These are phyloP conservation scores for Lepidurus packardi DNA, from an alignment of 1,140 invertebrate genomes.

Conservation along the genomic window DNA sequence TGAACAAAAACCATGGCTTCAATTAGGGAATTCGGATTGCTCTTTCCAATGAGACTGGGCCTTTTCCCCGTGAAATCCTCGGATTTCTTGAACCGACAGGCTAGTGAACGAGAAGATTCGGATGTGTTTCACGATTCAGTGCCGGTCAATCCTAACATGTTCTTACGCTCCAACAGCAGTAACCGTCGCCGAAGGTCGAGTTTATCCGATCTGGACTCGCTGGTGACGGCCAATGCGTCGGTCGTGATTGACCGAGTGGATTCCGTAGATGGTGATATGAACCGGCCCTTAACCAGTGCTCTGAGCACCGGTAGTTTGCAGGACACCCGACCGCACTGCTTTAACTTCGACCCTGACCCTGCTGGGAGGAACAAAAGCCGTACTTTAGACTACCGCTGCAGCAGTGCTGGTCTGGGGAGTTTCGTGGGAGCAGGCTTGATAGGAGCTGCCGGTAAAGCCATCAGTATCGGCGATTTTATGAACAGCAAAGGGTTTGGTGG, in stretches of 20 bases:
- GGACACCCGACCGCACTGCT: neutral
- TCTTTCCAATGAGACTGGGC: slow-evolving; percentile 56
- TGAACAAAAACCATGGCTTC: neutral
- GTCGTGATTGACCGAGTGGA: slow-evolving; percentile 7
- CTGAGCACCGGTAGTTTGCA: neutral
- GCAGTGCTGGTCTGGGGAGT: neutral
- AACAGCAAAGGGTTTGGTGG: slow-evolving; percentile 61
- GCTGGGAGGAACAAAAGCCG: neutral
- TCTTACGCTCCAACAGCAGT: slow-evolving; percentile 4
- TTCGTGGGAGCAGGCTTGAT: slow-evolving; percentile 35
- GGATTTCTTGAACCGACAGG: slow-evolving; percentile 39
- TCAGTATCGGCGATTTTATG: slow-evolving; percentile 71
- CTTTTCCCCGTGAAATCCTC: slow-evolving; percentile 55
- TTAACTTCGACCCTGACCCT: neutral
- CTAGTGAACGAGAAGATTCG: neutral
- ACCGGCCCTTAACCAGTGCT: neutral
- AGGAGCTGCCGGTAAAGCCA: slow-evolving; percentile 41
- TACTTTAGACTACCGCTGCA: neutral
- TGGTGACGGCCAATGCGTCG: slow-evolving; percentile 41
- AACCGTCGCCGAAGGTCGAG: slow-evolving; percentile 56
- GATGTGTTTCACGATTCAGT: slow-evolving; percentile 6
- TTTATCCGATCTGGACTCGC: slow-evolving; percentile 63
- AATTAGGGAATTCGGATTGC: slow-evolving; percentile 51
- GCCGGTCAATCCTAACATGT: slow-evolving; percentile 23
- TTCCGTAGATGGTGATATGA: neutral